phyloP scores from a whole-genome alignment of 1,140 invertebrate species.

The Bombus pyrosoma region DNA sequence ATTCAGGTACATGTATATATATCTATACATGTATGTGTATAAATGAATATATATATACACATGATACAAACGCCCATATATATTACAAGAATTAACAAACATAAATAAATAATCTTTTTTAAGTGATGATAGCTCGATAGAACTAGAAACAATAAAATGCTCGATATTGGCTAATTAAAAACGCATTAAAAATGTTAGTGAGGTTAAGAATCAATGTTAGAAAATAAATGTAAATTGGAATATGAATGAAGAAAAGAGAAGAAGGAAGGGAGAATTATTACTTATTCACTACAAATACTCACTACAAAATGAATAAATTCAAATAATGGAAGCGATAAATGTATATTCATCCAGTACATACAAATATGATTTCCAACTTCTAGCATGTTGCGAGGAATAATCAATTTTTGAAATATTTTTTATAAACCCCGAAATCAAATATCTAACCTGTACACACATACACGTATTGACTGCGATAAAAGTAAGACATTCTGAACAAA shows the following conservation, averaged over 20 bases:
- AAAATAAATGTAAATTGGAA: background rate
- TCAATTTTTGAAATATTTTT: background rate
- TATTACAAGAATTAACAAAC: background rate
- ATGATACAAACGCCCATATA: background rate
- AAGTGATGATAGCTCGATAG: constrained; percentile 14
- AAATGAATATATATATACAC: background rate
- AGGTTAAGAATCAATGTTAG: background rate
- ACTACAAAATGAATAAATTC: constrained; percentile 36
- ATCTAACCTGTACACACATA: constrained; percentile 39
- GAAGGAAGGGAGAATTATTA: background rate
- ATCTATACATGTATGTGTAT: background rate
- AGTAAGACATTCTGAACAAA: constrained; percentile 46
- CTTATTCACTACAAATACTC: constrained; percentile 33
- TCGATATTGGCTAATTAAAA: background rate
- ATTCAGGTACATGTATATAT: background rate
- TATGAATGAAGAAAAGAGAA: background rate
- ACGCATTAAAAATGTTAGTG: background rate
- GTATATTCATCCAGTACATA: constrained; percentile 42
- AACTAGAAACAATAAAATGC: constrained; percentile 11
- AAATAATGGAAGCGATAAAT: constrained; percentile 28
- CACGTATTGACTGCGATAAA: constrained; percentile 27
- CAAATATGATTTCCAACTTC: constrained; percentile 32
- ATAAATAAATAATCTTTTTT: constrained; percentile 1
- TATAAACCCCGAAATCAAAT: constrained; percentile 17
- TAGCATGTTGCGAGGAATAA: constrained; percentile 14